These are phyloP conservation scores for Formica aserva DNA, from an alignment of 2,888 invertebrate species.

Conservation along the genomic window DNA sequence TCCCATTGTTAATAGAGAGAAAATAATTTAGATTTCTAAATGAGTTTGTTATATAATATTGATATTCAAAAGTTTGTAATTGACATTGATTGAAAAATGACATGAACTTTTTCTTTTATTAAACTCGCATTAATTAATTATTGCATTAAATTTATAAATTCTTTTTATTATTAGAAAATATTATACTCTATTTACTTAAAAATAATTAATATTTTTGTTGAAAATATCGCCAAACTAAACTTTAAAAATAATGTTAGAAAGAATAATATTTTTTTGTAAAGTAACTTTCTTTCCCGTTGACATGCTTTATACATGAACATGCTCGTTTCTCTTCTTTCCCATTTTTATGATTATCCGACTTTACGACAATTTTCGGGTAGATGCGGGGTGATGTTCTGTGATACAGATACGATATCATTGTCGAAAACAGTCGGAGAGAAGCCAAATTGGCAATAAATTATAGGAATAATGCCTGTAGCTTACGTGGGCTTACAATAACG, in stretches of 20 bases:
- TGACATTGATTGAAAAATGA: background rate
- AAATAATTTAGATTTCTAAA: background rate
- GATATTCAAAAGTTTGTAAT: background rate
- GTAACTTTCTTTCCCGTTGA: background rate
- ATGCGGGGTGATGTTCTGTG: background rate
- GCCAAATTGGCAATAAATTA: constrained; percentile 1
- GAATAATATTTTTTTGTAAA: background rate
- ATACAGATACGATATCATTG: background rate
- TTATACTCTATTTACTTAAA: background rate
- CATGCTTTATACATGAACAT: background rate
- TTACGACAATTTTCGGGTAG: background rate
- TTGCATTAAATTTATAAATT: background rate
- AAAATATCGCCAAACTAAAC: background rate
- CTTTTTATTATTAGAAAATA: background rate
- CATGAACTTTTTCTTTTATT: background rate
- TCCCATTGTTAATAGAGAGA: background rate
- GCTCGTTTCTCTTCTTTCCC: background rate
- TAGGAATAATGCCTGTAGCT: background rate
- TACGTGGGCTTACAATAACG: background rate
- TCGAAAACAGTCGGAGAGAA: background rate
- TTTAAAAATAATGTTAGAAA: background rate
- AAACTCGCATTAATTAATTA: background rate
- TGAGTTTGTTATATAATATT: background rate
- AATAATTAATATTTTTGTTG: background rate
- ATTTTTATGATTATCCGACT: background rate